These are phyloP conservation scores for Hydroisotoma schaefferi DNA, from an alignment of 2,888 invertebrate genomes.

Conservation along the genomic window DNA sequence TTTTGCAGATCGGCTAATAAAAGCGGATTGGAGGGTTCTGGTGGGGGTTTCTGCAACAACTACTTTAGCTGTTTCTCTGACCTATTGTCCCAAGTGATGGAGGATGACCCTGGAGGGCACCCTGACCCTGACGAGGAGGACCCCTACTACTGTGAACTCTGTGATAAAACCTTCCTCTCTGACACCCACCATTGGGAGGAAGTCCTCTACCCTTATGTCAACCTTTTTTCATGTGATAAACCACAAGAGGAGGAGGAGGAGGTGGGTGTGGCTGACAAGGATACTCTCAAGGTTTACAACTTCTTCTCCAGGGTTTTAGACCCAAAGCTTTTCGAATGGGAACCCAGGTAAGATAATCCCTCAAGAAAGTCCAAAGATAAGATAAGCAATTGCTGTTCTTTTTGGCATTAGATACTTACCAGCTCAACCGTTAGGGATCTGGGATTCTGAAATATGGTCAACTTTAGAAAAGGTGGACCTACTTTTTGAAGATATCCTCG, in stretches of 20 bases:
- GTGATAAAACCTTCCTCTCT: slow-evolving; percentile 29
- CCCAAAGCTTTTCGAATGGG: slow-evolving; percentile 25
- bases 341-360: too few species aligned
- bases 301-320: slow-evolving; percentile 28
- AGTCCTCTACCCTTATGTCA: slow-evolving; percentile 31
- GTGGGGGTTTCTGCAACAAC: slow-evolving; percentile 38
- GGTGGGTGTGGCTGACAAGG: slow-evolving; percentile 4
- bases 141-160: slow-evolving; percentile 25
- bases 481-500: neutral
- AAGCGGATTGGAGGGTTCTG: too few species aligned
- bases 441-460: slow-evolving; percentile 32
- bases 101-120: neutral
- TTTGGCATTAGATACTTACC: too few species aligned
- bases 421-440: slow-evolving; percentile 23
- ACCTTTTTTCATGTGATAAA: slow-evolving; percentile 26
- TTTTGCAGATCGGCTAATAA: too few species aligned
- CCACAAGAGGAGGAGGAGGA: too few species aligned
- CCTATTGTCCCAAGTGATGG: slow-evolving; percentile 26
- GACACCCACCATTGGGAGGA: slow-evolving; percentile 38
- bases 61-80: slow-evolving; percentile 35
- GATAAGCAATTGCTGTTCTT: too few species aligned
- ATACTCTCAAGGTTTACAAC: slow-evolving; percentile 13
- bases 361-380: too few species aligned
- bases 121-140: slow-evolving; percentile 1
- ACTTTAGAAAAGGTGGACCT: slow-evolving; percentile 4